These are phyloP conservation scores for Emydura subglobosa DNA, from an alignment of 2,113 vertebrate genomes.

Conservation along the genomic window DNA sequence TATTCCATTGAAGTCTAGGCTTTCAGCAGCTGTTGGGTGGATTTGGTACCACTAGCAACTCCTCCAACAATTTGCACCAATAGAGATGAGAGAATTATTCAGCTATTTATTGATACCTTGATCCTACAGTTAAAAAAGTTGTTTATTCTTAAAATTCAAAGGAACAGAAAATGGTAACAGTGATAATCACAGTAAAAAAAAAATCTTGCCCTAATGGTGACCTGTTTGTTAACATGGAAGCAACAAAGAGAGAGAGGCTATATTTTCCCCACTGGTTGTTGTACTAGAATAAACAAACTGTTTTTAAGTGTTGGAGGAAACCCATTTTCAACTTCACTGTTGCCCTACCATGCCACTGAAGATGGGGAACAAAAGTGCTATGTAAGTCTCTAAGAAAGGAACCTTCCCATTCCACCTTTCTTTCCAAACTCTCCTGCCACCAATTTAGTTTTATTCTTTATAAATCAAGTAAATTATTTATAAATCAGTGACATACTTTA, in stretches of 20 bases:
- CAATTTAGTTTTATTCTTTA: background rate
- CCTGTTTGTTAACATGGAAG: background rate
- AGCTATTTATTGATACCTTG: background rate
- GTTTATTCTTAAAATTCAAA: background rate
- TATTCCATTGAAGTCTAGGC: background rate
- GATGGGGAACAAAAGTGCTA: background rate
- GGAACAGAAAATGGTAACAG: background rate
- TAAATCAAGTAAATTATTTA: slow-evolving; percentile 38
- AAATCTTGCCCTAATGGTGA: background rate
- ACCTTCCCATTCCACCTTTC: background rate
- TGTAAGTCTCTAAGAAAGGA: background rate
- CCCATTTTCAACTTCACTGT: background rate
- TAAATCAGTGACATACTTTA: slow-evolving; percentile 14
- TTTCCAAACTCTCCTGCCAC: slow-evolving; percentile 26
- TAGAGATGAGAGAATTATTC: background rate
- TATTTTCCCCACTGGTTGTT: background rate
- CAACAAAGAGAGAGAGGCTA: background rate
- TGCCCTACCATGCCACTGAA: background rate
- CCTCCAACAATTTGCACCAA: background rate
- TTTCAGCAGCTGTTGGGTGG: background rate
- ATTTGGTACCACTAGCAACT: background rate
- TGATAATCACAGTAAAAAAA: background rate
- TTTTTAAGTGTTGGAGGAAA: background rate
- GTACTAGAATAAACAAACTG: background rate
- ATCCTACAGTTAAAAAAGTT: background rate